A percentile compares a stretch with the other conserved stretches of the same genome.
Evolutionary conservation across 2,888 invertebrate species (phyloP).

Genomic region (Pegoplata infirma): DNA sequence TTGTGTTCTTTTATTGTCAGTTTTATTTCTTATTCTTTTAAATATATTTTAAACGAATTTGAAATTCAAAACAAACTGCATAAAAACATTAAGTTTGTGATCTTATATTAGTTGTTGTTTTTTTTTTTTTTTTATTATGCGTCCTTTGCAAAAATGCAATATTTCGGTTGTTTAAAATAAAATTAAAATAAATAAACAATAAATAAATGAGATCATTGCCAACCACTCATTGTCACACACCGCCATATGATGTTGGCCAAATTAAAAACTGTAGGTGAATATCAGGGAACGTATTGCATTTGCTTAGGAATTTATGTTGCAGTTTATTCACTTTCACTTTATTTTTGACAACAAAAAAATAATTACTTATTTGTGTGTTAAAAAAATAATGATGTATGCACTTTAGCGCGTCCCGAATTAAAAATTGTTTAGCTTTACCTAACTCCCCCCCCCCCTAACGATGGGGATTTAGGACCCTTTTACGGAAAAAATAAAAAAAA

Average conservation of each 20-base stretch:
- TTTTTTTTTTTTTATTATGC: conserved; percentile 8
- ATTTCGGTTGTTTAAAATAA: conserved; percentile 60
- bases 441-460: no score
- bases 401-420: no score
- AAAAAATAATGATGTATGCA: no score
- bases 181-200: conserved; percentile 30
- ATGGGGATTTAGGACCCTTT: no score
- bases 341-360: no score
- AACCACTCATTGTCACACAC: conserved; percentile 14
- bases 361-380: no score
- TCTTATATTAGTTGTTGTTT: conserved; percentile 15
- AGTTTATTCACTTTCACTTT: background rate
- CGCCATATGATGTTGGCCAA: conserved; percentile 1
- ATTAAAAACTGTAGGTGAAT: background rate
- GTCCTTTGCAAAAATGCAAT: conserved; percentile 35
- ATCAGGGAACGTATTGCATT: background rate
- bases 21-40: conserved; percentile 44
- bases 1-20: conserved; percentile 30
- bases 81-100: conserved; percentile 42
- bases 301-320: background rate
- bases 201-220: background rate
- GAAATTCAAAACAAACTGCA: conserved; percentile 47
- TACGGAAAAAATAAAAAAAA: no score
- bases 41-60: conserved; percentile 20
- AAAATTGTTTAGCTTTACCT: no score